Evolutionary conservation across 2,113 vertebrate species (phyloP).

Genomic region (Mellivora capensis): DNA sequence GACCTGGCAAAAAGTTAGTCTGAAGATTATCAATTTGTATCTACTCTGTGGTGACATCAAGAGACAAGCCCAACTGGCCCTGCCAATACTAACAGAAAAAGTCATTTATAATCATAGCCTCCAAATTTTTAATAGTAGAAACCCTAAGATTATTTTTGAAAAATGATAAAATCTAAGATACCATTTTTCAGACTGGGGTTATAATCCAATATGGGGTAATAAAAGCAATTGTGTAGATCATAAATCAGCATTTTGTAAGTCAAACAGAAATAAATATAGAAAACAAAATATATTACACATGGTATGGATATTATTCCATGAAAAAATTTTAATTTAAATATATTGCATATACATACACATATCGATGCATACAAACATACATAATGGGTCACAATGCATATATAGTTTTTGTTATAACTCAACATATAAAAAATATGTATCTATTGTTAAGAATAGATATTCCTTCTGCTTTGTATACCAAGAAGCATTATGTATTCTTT

Average conservation of each 20-base stretch:
- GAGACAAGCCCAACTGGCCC: not conserved
- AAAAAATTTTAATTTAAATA: slow-evolving; percentile 45
- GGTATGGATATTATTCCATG: not conserved
- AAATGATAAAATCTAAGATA: slow-evolving; percentile 25
- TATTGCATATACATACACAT: not conserved
- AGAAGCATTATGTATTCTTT: not conserved
- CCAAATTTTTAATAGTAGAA: not conserved
- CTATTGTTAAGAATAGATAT: not conserved
- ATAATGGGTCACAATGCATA: not conserved
- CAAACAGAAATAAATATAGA: not conserved
- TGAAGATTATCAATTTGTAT: slow-evolving; percentile 52
- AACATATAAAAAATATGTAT: slow-evolving; percentile 20
- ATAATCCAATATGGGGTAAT: not conserved
- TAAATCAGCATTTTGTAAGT: slow-evolving; percentile 29
- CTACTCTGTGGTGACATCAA: slow-evolving; percentile 10
- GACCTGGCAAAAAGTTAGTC: slow-evolving; percentile 50
- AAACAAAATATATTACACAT: not conserved
- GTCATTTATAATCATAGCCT: not conserved
- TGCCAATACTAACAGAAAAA: slow-evolving; percentile 19
- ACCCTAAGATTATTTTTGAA: slow-evolving; percentile 29
- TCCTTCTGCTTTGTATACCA: slow-evolving; percentile 8
- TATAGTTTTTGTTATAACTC: not conserved
- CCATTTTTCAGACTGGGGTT: slow-evolving; percentile 14
- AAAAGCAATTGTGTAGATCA: slow-evolving; percentile 8
- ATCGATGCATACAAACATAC: not conserved